Conservation (phyloP, 1,140 invertebrate genomes). For the Lepidurus couesii region DNA sequence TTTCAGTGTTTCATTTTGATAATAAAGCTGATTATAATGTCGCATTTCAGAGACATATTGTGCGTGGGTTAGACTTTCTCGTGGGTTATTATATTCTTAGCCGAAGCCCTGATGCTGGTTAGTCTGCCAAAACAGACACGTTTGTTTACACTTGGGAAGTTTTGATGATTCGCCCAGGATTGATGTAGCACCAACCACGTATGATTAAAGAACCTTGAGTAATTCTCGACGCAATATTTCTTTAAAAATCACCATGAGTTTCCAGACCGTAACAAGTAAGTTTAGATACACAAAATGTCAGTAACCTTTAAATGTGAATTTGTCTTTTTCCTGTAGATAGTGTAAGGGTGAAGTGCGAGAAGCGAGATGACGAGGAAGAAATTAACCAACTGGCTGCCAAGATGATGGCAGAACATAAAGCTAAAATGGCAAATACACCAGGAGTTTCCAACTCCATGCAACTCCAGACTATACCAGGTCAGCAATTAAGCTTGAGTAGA, state of each 20-base stretch:
- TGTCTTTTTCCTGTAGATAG: not conserved
- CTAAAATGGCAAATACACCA: constrained; percentile 48
- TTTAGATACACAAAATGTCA: not conserved
- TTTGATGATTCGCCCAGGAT: not conserved
- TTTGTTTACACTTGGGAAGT: constrained; percentile 22
- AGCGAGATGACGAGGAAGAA: constrained; percentile 66
- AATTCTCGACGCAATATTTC: too few relatives aligned
- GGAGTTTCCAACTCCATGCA: constrained; percentile 46
- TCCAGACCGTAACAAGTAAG: constrained; percentile 12
- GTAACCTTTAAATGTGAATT: not conserved
- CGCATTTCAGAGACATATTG: not conserved
- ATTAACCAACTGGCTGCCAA: constrained; percentile 76
- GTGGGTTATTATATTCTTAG: too few relatives aligned
- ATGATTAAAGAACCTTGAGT: not conserved
- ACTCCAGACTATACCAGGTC: not conserved
- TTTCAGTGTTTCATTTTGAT: not conserved
- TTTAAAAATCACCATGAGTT: constrained; percentile 27
- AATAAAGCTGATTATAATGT: not conserved
- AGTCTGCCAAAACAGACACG: constrained; percentile 17
- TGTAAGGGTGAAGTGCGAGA: constrained; percentile 65
- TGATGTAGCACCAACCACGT: not conserved
- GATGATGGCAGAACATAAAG: constrained; percentile 76
- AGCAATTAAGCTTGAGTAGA: constrained; percentile 34
- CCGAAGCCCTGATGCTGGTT: not conserved
- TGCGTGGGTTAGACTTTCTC: too few relatives aligned